These are phyloP conservation scores for Mimas tiliae DNA, from an alignment of 2,888 invertebrate genomes.

Conservation along the genomic window DNA sequence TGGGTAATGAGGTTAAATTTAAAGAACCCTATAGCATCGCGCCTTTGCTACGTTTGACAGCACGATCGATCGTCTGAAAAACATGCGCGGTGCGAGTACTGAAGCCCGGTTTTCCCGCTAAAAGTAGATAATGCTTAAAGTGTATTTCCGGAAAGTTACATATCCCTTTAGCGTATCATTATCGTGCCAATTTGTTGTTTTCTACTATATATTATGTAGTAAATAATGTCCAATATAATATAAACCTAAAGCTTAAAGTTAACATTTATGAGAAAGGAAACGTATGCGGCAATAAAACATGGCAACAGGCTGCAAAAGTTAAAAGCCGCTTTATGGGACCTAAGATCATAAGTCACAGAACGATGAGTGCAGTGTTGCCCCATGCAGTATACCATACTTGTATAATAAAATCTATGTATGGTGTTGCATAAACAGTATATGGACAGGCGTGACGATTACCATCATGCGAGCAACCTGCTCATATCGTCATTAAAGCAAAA, in stretches of 20 bases:
- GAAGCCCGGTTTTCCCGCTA: constrained; percentile 52
- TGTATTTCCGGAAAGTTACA: neutral
- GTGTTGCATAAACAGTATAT: no score
- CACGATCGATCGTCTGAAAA: constrained; percentile 56
- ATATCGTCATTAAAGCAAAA: no score
- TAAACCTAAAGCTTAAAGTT: neutral
- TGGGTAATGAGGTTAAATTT: constrained; percentile 38
- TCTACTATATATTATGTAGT: no score
- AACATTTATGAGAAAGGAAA: neutral
- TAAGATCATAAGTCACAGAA: no score
- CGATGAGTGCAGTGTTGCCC: no score
- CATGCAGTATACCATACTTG: no score
- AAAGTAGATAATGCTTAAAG: constrained; percentile 39
- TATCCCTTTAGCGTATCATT: no score
- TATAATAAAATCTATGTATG: no score
- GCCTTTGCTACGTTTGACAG: constrained; percentile 43
- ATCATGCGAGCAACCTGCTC: no score
- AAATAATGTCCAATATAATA: neutral
- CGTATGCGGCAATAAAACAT: neutral
- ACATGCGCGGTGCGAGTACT: constrained; percentile 60
- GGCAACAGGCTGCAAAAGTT: constrained; percentile 6
- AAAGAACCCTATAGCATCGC: constrained; percentile 39
- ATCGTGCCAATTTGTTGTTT: no score
- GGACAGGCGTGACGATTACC: no score
- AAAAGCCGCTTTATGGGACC: neutral